Evolutionary conservation across 2,888 invertebrate species (phyloP).

Genomic region (Bombylius discolor): DNA sequence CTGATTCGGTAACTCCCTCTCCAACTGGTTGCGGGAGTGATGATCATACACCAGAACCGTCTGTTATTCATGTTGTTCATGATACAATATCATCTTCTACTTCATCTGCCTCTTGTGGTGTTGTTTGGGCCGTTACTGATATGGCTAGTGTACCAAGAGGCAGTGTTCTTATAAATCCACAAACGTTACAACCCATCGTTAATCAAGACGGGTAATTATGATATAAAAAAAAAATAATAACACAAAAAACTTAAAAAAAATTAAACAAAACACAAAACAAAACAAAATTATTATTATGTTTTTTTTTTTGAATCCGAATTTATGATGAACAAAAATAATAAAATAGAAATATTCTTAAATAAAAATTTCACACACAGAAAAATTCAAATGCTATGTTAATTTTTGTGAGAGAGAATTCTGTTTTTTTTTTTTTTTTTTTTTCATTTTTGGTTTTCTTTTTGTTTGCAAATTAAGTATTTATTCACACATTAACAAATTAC

Average conservation of each 20-base stretch:
- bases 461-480: no score
- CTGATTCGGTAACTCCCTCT: conserved; percentile 66
- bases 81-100: conserved; percentile 13
- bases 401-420: no score
- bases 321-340: no score
- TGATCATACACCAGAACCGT: conserved; percentile 33
- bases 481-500: no score
- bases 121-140: conserved; percentile 81
- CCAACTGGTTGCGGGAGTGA: conserved; percentile 48
- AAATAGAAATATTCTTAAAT: background rate
- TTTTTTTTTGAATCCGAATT: background rate
- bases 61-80: conserved; percentile 19
- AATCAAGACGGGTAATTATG: conserved; percentile 39
- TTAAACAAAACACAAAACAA: conserved; percentile 13
- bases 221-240: conserved; percentile 18
- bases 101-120: conserved; percentile 27
- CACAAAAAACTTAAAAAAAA: conserved; percentile 13
- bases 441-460: no score
- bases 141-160: conserved; percentile 75
- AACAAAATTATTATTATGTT: conserved; percentile 5
- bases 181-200: conserved; percentile 38
- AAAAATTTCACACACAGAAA: no score
- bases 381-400: no score
- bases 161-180: conserved; percentile 77
- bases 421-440: no score